phyloP scores from a whole-genome alignment of 35 echinoderm and acorn worm species.

The Diadema setosum region DNA sequence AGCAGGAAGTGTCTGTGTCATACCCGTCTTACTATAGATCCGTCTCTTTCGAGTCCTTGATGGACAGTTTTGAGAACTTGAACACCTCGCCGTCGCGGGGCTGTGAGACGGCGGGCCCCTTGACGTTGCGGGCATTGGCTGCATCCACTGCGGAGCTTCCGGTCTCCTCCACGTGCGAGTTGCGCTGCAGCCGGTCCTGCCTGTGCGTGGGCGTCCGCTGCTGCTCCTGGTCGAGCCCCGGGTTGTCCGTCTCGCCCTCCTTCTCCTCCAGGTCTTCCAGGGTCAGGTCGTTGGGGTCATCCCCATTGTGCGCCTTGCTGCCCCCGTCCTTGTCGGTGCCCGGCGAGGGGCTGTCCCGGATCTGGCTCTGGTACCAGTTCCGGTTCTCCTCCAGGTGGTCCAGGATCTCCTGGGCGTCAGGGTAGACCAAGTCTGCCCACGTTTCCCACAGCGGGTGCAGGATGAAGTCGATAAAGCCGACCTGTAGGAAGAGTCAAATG shows the following conservation, averaged over 20 bases:
- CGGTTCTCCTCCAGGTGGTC: constrained; percentile 88
- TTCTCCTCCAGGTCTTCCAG: constrained; percentile 54
- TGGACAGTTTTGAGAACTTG: constrained; percentile 36
- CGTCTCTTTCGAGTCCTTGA: constrained; percentile 26
- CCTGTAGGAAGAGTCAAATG: constrained; percentile 34
- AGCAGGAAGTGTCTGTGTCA: too few relatives aligned
- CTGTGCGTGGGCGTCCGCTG: background rate
- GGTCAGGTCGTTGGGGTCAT: constrained; percentile 69
- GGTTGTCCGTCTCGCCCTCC: background rate
- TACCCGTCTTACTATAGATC: constrained; percentile 56
- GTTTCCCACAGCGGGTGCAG: constrained; percentile 97
- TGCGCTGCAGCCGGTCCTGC: background rate
- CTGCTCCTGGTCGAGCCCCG: background rate
- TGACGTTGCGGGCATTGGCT: background rate
- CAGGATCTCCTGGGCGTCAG: constrained; percentile 93
- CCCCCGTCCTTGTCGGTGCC: background rate
- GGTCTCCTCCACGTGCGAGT: background rate
- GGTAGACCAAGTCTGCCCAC: constrained; percentile 97
- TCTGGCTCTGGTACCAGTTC: constrained; percentile 81
- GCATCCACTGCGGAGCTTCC: background rate
- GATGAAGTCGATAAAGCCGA: constrained; percentile 98
- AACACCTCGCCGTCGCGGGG: background rate
- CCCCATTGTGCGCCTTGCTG: constrained; percentile 12
- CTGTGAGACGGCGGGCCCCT: background rate
- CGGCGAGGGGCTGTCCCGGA: constrained; percentile 82